These are phyloP conservation scores for Caretta caretta DNA, from an alignment of 2,113 vertebrate genomes.

Conservation along the genomic window DNA sequence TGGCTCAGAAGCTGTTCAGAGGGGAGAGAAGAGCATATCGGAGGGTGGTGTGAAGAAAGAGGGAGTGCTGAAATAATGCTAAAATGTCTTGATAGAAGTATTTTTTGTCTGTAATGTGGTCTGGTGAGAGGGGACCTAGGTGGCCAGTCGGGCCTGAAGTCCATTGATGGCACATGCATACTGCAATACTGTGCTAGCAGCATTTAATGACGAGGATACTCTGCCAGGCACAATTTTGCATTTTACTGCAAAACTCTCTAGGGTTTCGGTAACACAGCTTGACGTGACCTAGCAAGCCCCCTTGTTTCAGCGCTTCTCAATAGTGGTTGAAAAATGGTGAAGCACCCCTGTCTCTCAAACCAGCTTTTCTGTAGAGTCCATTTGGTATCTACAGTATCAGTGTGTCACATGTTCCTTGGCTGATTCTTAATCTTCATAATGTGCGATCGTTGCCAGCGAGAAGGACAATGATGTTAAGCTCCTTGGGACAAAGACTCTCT, in stretches of 20 bases:
- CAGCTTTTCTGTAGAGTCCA: background rate
- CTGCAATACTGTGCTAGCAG: fast-evolving
- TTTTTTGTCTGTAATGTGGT: fast-evolving
- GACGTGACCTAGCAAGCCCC: fast-evolving
- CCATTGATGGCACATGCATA: fast-evolving
- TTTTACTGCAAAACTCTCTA: background rate
- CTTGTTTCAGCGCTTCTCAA: background rate
- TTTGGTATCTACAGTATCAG: background rate
- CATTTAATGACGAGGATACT: background rate
- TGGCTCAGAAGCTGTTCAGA: background rate
- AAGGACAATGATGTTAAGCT: background rate
- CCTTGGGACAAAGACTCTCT: no score
- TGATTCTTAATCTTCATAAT: slow-evolving; percentile 66
- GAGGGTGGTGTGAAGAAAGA: fast-evolving
- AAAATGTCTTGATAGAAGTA: fast-evolving
- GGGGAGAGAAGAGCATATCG: background rate
- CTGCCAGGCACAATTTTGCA: background rate
- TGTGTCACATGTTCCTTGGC: background rate
- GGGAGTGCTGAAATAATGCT: background rate
- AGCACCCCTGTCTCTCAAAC: fast-evolving
- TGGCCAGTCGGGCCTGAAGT: background rate
- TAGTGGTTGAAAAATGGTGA: fast-evolving
- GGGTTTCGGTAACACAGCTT: fast-evolving
- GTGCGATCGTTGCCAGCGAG: background rate
- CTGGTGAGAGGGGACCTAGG: fast-evolving